Evolutionary conservation across 2,797 vertebrate species (phyloP).

Genomic region (Percopsis omiscomaycus): DNA sequence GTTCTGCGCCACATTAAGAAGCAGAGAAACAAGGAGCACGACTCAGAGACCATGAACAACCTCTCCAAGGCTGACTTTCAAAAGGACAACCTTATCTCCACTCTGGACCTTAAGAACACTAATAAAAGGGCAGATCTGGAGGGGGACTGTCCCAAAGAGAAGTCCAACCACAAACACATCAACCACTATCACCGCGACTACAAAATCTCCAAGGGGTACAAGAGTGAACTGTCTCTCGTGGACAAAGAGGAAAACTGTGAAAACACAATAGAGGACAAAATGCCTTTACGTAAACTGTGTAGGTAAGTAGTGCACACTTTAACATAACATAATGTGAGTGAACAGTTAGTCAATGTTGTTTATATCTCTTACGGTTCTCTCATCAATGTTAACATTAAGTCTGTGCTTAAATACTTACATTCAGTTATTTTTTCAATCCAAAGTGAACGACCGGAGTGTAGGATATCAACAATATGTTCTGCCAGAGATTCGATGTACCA

Average conservation of each 20-base stretch:
- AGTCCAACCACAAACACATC: slow-evolving; percentile 93
- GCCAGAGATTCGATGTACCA: slow-evolving; percentile 95
- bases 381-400: too few relatives aligned
- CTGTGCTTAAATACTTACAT: slow-evolving; percentile 17
- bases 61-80: slow-evolving; percentile 86
- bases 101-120: slow-evolving; percentile 93
- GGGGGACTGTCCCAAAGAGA: slow-evolving; percentile 88
- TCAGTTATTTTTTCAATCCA: slow-evolving; percentile 47
- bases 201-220: slow-evolving; percentile 86
- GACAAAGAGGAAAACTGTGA: slow-evolving; percentile 93
- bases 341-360: too few relatives aligned
- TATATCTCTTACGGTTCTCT: too few relatives aligned
- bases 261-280: slow-evolving; percentile 90
- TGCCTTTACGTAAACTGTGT: slow-evolving; percentile 85
- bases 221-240: slow-evolving; percentile 79
- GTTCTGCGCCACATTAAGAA: slow-evolving; percentile 83
- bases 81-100: slow-evolving; percentile 93
- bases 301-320: slow-evolving; percentile 79
- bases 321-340: neutral
- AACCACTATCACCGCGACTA: slow-evolving; percentile 90
- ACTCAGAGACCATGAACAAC: slow-evolving; percentile 93
- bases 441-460: slow-evolving; percentile 95
- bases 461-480: slow-evolving; percentile 96
- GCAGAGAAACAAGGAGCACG: slow-evolving; percentile 74
- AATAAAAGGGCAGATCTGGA: slow-evolving; percentile 94